Evolutionary conservation across 1,140 invertebrate species (phyloP), one percentile per base, ranked within the genome.

Genomic region (Listronotus bonariensis): DNA sequence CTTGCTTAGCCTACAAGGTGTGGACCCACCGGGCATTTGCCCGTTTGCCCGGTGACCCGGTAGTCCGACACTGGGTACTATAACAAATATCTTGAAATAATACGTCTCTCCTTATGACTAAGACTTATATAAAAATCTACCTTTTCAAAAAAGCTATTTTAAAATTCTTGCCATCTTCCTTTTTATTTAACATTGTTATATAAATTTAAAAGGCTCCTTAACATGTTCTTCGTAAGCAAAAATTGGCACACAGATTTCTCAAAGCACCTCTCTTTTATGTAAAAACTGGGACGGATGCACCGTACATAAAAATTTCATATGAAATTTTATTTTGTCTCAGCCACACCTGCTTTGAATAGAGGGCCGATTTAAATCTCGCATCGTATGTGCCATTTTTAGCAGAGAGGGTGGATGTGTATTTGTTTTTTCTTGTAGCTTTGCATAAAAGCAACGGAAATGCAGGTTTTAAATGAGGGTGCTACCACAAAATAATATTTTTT

Each of bases 281-380:
- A 54, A 51, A 60, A 52, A 31, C 41, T 45, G 46, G 46, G 20
- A 43, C 59, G 49, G 51, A 62, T 62, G 59, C 59, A 62, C 15
- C 31, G 26, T 38, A 45, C 38, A 62, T 62, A 62, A 62, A 58
- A 62, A 62, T 62, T 52, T 62, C 59, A 62, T 62, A 62, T 36
- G 20, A 36, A 62, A 43, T 53, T 53, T 48, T 62, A 40, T 52
- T 42, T 40, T n/a, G 40, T 52, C 40, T 62, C 46, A 26, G 48
- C 17, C 59, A 62, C 59, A 62, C 59, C 59, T 62, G 58, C 58
- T 34, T 34, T 52, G 49, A 54, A 53, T 62, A 46, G 48, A 45
- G 51, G 49, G 41, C 38, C 59, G 49, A 62, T 62, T 54, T 45
- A 42, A 54, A 62, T 62, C 3, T 31, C 34, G 26, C 54, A 18